Conservation (phyloP, 2,888 invertebrate species). For the Amphiduros pacificus region DNA sequence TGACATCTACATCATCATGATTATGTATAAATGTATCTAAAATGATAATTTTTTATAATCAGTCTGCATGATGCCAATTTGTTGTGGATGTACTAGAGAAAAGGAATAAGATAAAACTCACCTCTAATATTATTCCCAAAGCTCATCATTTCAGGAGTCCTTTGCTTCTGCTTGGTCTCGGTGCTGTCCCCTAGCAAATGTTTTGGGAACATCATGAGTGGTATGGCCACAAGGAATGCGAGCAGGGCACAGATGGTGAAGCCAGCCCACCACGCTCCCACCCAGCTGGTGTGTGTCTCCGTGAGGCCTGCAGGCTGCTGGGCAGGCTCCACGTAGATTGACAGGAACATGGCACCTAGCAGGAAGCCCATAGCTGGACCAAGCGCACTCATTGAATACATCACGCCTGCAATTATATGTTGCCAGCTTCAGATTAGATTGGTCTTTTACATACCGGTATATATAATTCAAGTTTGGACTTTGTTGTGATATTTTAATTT, state of each 20-base stretch:
- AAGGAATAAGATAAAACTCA: background rate
- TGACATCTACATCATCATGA: no score
- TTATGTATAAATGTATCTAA: no score
- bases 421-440: no score
- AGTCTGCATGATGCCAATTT: no score
- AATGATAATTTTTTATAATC: no score
- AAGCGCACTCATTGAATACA: conserved; percentile 28
- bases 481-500: no score
- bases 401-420: conserved; percentile 24
- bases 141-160: background rate
- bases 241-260: conserved; percentile 22
- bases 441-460: no score
- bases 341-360: conserved; percentile 27
- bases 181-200: conserved; percentile 1
- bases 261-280: conserved; percentile 36
- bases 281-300: conserved; percentile 16
- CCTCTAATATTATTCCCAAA: conserved; percentile 6
- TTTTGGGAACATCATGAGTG: conserved; percentile 19
- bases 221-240: conserved; percentile 13
- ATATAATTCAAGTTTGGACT: no score
- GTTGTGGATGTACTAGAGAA: no score
- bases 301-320: background rate
- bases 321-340: conserved; percentile 27
- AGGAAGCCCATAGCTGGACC: conserved; percentile 33
- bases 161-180: background rate